phyloP scores from a whole-genome alignment of 2,888 invertebrate genomes.

The Dryobotodes eremita region DNA sequence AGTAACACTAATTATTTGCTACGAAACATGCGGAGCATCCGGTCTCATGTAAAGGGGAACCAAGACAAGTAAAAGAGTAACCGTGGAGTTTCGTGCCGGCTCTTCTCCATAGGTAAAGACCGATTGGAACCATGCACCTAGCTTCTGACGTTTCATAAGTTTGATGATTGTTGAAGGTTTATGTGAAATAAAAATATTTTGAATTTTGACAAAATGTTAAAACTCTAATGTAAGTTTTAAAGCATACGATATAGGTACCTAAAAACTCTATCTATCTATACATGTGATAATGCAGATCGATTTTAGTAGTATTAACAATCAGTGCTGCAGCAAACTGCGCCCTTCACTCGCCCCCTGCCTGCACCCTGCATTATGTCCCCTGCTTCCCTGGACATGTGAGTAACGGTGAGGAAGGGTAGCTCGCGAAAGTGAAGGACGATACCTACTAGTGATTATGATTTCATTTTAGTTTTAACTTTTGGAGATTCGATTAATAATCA shows the following conservation, averaged over 20 bases:
- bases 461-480: slow-evolving; percentile 15
- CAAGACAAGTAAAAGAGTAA: too few relatives aligned
- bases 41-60: neutral
- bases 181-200: neutral
- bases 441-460: slow-evolving; percentile 36
- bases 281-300: slow-evolving; percentile 31
- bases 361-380: slow-evolving; percentile 21
- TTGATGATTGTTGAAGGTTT: neutral
- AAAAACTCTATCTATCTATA: neutral
- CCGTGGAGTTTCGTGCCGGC: neutral
- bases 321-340: slow-evolving; percentile 52
- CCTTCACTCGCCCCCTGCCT: slow-evolving; percentile 34
- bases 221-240: neutral
- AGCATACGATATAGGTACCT: too few relatives aligned
- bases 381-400: slow-evolving; percentile 47
- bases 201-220: neutral
- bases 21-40: neutral
- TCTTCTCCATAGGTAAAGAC: neutral
- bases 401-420: slow-evolving; percentile 50
- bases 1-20: neutral
- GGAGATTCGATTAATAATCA: neutral
- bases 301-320: slow-evolving; percentile 52
- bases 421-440: slow-evolving; percentile 2
- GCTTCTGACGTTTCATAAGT: neutral
- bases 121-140: neutral